Base-by-base conservation (phyloP, 2,888 invertebrate genomes). In the Lingula anatina region DNA sequence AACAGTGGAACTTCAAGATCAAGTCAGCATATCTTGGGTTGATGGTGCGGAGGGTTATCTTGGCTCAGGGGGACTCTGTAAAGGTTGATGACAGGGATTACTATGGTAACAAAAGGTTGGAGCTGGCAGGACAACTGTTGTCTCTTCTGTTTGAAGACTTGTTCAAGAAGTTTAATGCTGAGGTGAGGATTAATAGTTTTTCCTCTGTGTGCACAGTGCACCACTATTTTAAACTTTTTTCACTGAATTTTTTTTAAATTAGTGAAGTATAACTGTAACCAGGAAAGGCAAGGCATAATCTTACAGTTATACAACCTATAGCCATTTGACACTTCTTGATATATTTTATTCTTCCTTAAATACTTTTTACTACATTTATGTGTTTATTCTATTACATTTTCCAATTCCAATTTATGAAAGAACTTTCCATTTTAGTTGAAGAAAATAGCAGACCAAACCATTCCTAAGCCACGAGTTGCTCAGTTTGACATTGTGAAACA, bases 61-160 rank as follows among this genome's bases (percentile, higher is more conserved):
- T 88, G 65, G 93, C 93, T 0, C 88, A 93, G 73, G 80, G 81
- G 24, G 67, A 68, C 42, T 59, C 60, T 42, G 63, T 71, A 46
- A 66, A 39, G 86, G 90, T 76, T 84, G 99, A 99, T 72, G 97
- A 99, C 77, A 85, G 95, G 42, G 99, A 99, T 81, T 97, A 97
- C 78, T 97, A 97, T 74, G 99, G 99, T 47, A 99, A 99, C 76
- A 99, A 99, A 76, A 84, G 99, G 50, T 78, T 99, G 52, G 99
- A 99, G 78, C 80, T 99, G 64, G 97, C 97, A 1, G 99, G 97
- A 0, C 93, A 94, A 0, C 79, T 99, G 23, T 80, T 99, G 12
- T 86, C 95, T 0, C 81, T 99, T 1, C 87, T 99, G 84, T 99
- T 99, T 81, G 99, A 99, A 81, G 99, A 99, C 83, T 83, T 94